Conservation (phyloP, 2,888 invertebrate genomes). For the Oxyteleia sp. region DNA sequence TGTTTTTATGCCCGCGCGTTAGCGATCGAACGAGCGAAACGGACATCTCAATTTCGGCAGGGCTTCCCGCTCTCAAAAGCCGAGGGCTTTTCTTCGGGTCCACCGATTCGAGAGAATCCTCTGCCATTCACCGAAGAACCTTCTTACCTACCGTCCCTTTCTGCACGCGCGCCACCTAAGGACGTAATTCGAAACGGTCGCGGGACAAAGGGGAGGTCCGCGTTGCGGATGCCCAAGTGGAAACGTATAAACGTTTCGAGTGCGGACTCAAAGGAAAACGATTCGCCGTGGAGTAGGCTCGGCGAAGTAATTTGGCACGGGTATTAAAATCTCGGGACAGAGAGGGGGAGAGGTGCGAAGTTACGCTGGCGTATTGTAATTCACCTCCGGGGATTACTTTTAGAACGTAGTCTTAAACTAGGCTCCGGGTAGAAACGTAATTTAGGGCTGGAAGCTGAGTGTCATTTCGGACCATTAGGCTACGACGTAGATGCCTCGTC, state of each 20-base stretch:
- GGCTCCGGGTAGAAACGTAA: too few relatives aligned
- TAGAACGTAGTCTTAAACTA: too few relatives aligned
- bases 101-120: conserved; percentile 60
- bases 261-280: conserved; percentile 2
- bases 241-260: conserved; percentile 11
- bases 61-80: conserved; percentile 29
- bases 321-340: conserved; percentile 34
- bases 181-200: conserved; percentile 15
- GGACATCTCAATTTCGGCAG: conserved; percentile 67
- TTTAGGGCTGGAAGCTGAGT: too few relatives aligned
- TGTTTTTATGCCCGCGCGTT: conserved; percentile 50
- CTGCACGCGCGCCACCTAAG: neutral
- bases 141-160: conserved; percentile 43
- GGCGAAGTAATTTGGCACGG: conserved; percentile 27
- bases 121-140: conserved; percentile 68
- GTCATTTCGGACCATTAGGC: too few relatives aligned
- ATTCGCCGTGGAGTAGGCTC: conserved; percentile 2
- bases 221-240: neutral
- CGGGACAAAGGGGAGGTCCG: conserved; percentile 35
- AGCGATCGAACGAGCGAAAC: conserved; percentile 40
- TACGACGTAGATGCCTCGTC: too few relatives aligned
- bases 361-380: too few relatives aligned
- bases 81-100: conserved; percentile 48
- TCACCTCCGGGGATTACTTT: too few relatives aligned
- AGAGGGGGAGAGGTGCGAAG: conserved; percentile 52